Evolutionary conservation across 1,140 invertebrate genomes (phyloP).

Genomic region (Laodelphax striatellus): DNA sequence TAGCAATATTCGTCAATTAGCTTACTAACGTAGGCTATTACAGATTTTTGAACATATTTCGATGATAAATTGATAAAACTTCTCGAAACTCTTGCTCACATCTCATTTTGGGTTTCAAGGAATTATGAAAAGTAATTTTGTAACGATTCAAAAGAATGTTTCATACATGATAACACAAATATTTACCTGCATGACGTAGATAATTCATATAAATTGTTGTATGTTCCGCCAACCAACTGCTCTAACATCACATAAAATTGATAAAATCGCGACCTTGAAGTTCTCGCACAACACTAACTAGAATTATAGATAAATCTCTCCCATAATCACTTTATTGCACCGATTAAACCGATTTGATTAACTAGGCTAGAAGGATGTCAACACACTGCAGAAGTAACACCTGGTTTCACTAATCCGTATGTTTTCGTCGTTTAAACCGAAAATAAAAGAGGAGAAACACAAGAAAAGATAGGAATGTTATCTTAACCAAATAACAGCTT

Average conservation of each 20-base stretch:
- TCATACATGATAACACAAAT: background rate
- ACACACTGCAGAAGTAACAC: slow-evolving; percentile 11
- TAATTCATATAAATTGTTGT: slow-evolving; percentile 19
- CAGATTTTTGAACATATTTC: too few species aligned
- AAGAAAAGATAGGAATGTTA: too few species aligned
- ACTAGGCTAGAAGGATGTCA: slow-evolving; percentile 6
- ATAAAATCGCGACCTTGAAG: background rate
- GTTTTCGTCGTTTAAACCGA: background rate
- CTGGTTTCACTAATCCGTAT: slow-evolving; percentile 7
- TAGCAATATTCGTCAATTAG: too few species aligned
- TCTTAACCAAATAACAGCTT: too few species aligned
- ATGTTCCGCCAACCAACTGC: background rate
- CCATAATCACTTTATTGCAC: background rate
- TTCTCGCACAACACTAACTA: background rate
- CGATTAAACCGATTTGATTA: background rate
- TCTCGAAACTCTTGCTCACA: too few species aligned
- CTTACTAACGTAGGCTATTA: too few species aligned
- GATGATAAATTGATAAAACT: too few species aligned
- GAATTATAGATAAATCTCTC: background rate
- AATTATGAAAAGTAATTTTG: too few species aligned
- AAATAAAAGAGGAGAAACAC: too few species aligned
- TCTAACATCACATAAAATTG: slow-evolving; percentile 20
- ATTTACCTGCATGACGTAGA: slow-evolving; percentile 23
- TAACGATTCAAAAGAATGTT: too few species aligned
- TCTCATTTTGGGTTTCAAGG: too few species aligned